Conservation (phyloP, 2,888 invertebrate species). For the Nipponacmea schrenckii region DNA sequence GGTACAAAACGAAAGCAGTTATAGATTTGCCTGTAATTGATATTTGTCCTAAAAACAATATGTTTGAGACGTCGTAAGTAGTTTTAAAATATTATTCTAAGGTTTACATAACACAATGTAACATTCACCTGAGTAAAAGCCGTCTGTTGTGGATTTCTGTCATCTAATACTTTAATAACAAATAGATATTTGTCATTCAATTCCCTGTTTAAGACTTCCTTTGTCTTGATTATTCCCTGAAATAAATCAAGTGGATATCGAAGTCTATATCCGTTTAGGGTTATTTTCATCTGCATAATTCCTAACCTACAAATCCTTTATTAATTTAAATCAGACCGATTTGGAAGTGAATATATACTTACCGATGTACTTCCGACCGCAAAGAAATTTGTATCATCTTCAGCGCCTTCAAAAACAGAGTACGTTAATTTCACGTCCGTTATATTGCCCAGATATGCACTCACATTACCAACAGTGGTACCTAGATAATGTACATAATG, state of each 20-base stretch:
- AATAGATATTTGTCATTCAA: conserved; percentile 39
- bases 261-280: too few species aligned
- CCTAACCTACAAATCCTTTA: too few species aligned
- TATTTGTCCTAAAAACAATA: too few species aligned
- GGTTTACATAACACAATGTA: neutral
- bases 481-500: neutral
- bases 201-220: conserved; percentile 52
- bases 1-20: neutral
- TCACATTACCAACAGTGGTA: conserved; percentile 2
- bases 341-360: neutral
- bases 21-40: too few species aligned
- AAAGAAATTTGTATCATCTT: neutral
- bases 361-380: neutral
- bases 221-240: conserved; percentile 60
- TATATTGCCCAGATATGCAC: neutral
- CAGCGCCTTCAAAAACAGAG: neutral
- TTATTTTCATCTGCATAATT: too few species aligned
- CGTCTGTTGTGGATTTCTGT: conserved; percentile 42
- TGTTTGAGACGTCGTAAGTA: too few species aligned
- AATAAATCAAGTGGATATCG: conserved; percentile 8
- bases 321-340: too few species aligned
- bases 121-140: conserved; percentile 48
- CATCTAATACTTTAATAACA: conserved; percentile 45
- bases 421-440: neutral
- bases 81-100: neutral